Base-by-base conservation (phyloP, 2,888 invertebrate species). In the Phyllotreta cruciferae region DNA sequence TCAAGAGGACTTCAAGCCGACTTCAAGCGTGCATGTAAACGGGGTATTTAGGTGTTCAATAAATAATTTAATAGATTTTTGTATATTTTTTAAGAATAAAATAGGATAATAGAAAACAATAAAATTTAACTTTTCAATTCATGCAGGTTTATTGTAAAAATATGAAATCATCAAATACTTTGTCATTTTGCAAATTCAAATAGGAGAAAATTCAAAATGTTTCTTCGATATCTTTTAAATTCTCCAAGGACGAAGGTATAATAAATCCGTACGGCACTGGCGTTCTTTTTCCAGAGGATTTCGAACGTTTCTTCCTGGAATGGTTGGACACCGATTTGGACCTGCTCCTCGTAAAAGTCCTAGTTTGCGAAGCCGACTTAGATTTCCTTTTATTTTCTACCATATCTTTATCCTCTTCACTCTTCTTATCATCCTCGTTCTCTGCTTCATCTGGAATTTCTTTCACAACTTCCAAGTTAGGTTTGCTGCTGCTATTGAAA, bases 401-500 rank as follows among this genome's bases (percentile, higher is more conserved):
- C 10, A 7, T 35, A 35, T 63, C 64, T 13, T 63, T 63, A 42
- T 66, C 64, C 5, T 56, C 56, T 42, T 11, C 47, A 39, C 62
- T 66, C 2, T 64, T 64, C 14, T 63, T 65, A 38, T 64, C 66
- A 3, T 66, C 62, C 35, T 66, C 63, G 1, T 63, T 62, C 34
- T 62, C 49, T 1, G 50, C 35, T 36, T 62, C 44, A 38, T 45
- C 24, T 2, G 50, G 6, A 64, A 54, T 52, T 64, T 64, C 8
- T 53, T 44, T 13, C 58, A 56, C 2, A 60, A 64, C 34, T 60
- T 60, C 13, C 56, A 64, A 37, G 7, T 75, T 74, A 6, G 77
- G 75, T 62, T 77, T 77, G 0, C 71, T 72, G 56, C 72, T 71
- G 39, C 73, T 74, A 10, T 73, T 71, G 49, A 76, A 77, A 42